Percentiles rank a stretch among this genome's conserved stretches.
Conservation (phyloP, 1,140 invertebrate species). For the Octopus bimaculoides region DNA sequence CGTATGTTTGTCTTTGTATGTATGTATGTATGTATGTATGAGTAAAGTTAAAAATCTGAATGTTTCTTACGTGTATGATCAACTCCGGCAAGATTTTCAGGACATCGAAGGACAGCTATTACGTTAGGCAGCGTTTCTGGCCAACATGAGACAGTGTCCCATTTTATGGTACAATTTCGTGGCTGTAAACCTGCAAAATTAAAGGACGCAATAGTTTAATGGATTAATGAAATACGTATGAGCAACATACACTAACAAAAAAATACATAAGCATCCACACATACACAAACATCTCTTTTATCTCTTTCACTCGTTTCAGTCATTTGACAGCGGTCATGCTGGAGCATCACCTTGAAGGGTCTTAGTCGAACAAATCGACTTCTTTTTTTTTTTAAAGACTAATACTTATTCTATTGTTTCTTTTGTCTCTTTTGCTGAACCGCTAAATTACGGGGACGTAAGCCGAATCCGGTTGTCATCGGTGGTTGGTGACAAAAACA, state of each 20-base stretch:
- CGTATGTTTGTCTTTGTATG: too few relatives aligned
- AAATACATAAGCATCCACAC: not conserved
- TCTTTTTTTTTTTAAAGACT: not conserved
- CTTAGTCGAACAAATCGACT: not conserved
- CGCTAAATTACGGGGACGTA: too few relatives aligned
- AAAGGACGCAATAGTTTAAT: not conserved
- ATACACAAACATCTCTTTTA: not conserved
- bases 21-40: too few relatives aligned
- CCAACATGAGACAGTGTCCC: constrained; percentile 77
- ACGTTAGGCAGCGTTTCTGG: constrained; percentile 67
- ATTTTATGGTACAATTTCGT: constrained; percentile 58
- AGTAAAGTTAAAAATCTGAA: too few relatives aligned
- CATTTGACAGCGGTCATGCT: not conserved
- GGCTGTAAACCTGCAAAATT: not conserved
- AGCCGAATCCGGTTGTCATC: too few relatives aligned
- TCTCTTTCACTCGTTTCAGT: not conserved
- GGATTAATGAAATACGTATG: not conserved
- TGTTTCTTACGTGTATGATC: constrained; percentile 61
- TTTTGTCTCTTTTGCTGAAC: not conserved
- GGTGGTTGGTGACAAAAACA: not conserved
- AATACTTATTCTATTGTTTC: not conserved
- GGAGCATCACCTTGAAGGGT: not conserved
- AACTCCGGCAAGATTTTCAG: constrained; percentile 73
- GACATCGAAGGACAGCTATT: constrained; percentile 68
- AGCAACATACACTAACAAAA: not conserved